Conservation (phyloP, 2,113 vertebrate species). For the Calidris pygmaea region DNA sequence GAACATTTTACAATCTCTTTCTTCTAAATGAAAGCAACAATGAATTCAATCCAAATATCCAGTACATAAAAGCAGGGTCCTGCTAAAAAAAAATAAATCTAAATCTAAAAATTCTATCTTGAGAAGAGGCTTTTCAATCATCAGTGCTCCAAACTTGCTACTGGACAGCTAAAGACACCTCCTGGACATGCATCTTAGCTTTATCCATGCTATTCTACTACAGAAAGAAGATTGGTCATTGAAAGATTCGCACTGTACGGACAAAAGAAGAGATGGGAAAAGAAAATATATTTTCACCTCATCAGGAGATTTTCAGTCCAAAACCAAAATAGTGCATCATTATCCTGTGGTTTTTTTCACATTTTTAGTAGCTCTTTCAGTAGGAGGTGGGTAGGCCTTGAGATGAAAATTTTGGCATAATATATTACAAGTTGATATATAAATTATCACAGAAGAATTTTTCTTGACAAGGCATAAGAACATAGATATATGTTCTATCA, state of each 20-base stretch:
- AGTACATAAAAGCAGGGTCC: not conserved
- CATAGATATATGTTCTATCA: fast-evolving
- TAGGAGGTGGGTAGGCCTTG: not conserved
- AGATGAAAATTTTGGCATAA: not conserved
- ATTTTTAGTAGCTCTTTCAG: not conserved
- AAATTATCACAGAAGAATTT: not conserved
- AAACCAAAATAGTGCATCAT: not conserved
- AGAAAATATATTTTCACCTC: not conserved
- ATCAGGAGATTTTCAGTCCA: not conserved
- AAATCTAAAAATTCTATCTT: not conserved
- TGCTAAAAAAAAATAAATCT: not conserved
- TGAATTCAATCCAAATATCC: not conserved
- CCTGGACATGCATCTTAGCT: not conserved
- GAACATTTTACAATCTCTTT: not conserved
- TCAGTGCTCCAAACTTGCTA: not conserved
- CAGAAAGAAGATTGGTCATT: not conserved
- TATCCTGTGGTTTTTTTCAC: not conserved
- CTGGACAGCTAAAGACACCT: not conserved
- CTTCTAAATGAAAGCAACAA: not conserved
- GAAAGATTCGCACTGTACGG: not conserved
- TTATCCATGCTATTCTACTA: not conserved
- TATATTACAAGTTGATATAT: not conserved
- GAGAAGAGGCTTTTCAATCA: not conserved
- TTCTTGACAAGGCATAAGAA: not conserved
- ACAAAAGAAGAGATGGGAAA: not conserved